These are phyloP conservation scores for Xestoiulus laeticollis DNA, from an alignment of 2,888 invertebrate species.

Conservation along the genomic window DNA sequence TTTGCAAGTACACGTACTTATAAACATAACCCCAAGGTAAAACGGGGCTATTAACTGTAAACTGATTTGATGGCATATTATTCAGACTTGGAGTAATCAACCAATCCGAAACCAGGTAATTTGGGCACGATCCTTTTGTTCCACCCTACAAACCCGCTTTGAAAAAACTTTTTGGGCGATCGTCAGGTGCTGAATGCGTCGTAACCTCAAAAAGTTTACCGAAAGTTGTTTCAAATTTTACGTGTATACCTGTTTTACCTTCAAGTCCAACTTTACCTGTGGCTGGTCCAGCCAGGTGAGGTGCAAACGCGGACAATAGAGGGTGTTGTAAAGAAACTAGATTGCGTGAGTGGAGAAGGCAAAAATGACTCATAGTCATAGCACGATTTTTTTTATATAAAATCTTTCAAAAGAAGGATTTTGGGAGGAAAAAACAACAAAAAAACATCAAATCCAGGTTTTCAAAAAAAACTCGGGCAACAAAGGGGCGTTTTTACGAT, in stretches of 20 bases:
- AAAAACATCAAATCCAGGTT: not conserved
- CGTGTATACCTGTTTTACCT: not conserved
- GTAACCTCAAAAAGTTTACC: not conserved
- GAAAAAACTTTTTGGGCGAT: not conserved
- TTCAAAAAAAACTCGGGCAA: not conserved
- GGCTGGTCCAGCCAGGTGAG: not conserved
- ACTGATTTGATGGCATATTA: no score
- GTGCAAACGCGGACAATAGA: slow-evolving; percentile 2
- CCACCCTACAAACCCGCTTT: not conserved
- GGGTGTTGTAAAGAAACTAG: not conserved
- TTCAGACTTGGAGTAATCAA: not conserved
- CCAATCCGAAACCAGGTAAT: not conserved
- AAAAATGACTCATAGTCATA: not conserved
- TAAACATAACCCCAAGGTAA: not conserved
- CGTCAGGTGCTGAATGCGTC: slow-evolving; percentile 15
- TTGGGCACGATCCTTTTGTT: not conserved
- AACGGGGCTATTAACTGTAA: not conserved
- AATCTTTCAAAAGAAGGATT: slow-evolving; percentile 3
- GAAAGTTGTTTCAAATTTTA: not conserved
- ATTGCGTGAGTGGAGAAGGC: slow-evolving; percentile 11
- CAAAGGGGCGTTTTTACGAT: not conserved
- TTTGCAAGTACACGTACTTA: no score
- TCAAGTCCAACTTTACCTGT: not conserved
- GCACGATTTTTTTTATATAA: not conserved
- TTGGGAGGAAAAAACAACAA: not conserved